Evolutionary conservation across 2,113 vertebrate species (phyloP), one percentile per base, ranked within the genome.

Genomic region (Calonectris borealis): DNA sequence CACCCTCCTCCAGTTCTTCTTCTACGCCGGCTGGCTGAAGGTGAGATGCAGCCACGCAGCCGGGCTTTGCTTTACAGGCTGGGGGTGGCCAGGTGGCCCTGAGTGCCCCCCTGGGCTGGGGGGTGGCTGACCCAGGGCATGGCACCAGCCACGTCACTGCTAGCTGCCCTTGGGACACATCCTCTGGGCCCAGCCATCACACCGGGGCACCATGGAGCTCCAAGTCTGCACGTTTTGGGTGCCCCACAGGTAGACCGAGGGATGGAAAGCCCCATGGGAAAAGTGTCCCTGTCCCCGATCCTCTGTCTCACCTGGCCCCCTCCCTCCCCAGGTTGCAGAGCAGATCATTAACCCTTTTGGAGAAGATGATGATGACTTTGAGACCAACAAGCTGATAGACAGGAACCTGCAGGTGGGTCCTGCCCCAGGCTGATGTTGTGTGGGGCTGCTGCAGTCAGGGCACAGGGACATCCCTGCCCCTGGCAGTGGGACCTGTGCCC

Each of bases 331-430:
- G 99, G 99, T 99, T 17, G 99, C 99, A 3, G 99, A 99, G 86
- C 98, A 99, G 71, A 99, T 99, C 88, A 99, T 99, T 86, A 99
- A 99, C 92, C 98, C 99, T 1, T 99, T 99, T 31, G 99, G 99
- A 20, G 99, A 99, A 73, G 99, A 99, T 2, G 98, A 99, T 0
- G 98, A 99, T 3, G 99, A 99, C 89, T 99, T 99, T 98, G 99
- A 99, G 97, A 99, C 99, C 20, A 99, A 99, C 96, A 98, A 99
- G 96, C 96, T 99, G 83, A 99, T 99, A 62, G 99, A 99, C 90
- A 83, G 99, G 77, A 99, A 99, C 95, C 97, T 99, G 95, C 98
- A 99, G 98, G 99, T 98, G 73, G 72, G 92, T 69, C 18, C 16
- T 52, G 14, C 13, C 21, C 75, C 52, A 26, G 11, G 34, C 57